Evolutionary conservation across 2,797 vertebrate species (phyloP).

Genomic region (Thamnophis elegans): DNA sequence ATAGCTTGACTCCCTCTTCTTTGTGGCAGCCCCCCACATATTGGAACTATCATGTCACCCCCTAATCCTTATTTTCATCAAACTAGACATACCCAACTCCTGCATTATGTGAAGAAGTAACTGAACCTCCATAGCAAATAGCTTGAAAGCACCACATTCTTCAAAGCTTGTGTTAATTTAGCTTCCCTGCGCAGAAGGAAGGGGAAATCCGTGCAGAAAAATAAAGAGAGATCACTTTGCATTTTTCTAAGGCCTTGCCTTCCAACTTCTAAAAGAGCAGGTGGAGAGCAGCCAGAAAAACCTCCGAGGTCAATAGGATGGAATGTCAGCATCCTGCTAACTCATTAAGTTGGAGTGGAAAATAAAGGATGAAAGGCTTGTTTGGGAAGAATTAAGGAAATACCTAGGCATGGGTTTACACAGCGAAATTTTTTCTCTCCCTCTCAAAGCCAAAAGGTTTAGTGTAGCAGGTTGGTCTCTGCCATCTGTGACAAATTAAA

Average conservation of each 20-base stretch:
- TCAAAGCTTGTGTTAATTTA: background rate
- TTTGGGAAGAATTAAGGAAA: slow-evolving; percentile 88
- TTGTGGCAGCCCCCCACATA: no score
- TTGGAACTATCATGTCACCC: no score
- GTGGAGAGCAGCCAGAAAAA: slow-evolving; percentile 78
- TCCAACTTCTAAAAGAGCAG: slow-evolving; percentile 77
- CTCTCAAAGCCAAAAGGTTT: slow-evolving; percentile 75
- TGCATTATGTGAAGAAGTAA: background rate
- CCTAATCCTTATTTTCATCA: no score
- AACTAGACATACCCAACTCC: no score
- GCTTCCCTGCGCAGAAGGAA: background rate
- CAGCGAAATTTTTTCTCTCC: slow-evolving; percentile 77
- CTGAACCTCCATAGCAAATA: background rate
- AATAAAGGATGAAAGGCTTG: slow-evolving; percentile 72
- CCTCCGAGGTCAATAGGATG: slow-evolving; percentile 62
- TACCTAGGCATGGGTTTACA: slow-evolving; percentile 75
- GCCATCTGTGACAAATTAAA: slow-evolving; percentile 90
- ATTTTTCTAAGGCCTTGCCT: slow-evolving; percentile 11
- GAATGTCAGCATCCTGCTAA: slow-evolving; percentile 70
- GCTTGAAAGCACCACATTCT: background rate
- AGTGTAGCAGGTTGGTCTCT: slow-evolving; percentile 80
- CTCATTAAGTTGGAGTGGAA: slow-evolving; percentile 76
- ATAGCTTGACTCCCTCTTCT: no score
- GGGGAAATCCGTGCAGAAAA: slow-evolving; percentile 39
- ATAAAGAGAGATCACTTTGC: slow-evolving; percentile 12